Conservation (phyloP, 1,140 invertebrate species). For the Papilio glaucus region DNA sequence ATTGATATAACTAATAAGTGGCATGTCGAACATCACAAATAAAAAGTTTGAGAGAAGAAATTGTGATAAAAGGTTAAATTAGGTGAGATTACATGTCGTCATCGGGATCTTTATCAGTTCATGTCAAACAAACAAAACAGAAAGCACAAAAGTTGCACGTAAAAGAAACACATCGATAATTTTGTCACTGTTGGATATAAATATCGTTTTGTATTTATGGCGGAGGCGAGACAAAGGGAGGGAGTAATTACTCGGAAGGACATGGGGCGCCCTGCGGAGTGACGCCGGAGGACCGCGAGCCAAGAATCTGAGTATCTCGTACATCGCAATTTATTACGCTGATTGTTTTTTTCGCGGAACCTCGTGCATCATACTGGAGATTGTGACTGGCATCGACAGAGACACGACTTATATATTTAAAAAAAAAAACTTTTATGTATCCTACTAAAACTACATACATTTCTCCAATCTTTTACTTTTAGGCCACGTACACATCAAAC, state of each 20-base stretch:
- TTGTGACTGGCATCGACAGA: not conserved
- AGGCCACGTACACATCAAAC: too few species aligned
- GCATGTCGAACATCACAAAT: too few species aligned
- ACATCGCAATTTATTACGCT: constrained; percentile 12
- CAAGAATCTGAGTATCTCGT: constrained; percentile 2
- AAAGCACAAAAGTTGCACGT: constrained; percentile 7
- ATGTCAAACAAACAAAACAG: not conserved
- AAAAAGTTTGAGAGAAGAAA: too few species aligned
- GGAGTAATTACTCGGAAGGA: constrained; percentile 57
- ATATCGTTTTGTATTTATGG: constrained; percentile 53
- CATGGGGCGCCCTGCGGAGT: constrained; percentile 50
- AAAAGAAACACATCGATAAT: constrained; percentile 44
- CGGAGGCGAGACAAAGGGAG: constrained; percentile 46
- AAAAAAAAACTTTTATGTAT: not conserved
- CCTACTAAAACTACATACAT: too few species aligned
- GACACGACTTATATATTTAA: not conserved
- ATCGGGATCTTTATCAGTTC: not conserved
- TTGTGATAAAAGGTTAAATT: too few species aligned
- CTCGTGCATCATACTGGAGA: not conserved
- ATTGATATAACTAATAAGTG: too few species aligned
- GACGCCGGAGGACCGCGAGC: not conserved
- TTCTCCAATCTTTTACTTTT: too few species aligned
- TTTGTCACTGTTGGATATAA: constrained; percentile 53
- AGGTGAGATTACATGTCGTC: too few species aligned
- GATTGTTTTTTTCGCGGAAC: constrained; percentile 13